phyloP scores from a whole-genome alignment of 2,888 invertebrate species.

The Lepetodrilus schrolli region DNA sequence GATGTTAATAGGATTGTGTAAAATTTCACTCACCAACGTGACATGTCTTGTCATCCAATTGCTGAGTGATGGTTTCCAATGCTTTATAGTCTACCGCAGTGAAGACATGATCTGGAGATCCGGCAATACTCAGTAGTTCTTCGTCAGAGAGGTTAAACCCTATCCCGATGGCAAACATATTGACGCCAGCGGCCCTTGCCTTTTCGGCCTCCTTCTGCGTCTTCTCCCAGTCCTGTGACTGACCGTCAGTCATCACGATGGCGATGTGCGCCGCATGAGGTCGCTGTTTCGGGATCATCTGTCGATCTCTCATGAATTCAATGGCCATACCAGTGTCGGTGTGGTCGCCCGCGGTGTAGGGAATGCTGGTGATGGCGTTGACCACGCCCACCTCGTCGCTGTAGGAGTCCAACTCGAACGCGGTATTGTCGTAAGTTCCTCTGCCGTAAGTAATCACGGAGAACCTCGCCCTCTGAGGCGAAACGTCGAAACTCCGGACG shows the following conservation, averaged over 20 bases:
- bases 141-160: constrained; percentile 14
- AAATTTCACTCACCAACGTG: constrained; percentile 39
- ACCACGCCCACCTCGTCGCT: background rate
- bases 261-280: constrained; percentile 37
- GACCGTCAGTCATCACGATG: constrained; percentile 45
- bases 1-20: no score
- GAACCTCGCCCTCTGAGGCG: background rate
- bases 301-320: constrained; percentile 36
- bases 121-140: constrained; percentile 42
- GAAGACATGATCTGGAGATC: constrained; percentile 32
- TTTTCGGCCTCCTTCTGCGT: constrained; percentile 22
- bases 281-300: constrained; percentile 33
- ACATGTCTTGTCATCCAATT: constrained; percentile 35
- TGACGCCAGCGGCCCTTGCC: constrained; percentile 32
- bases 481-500: background rate
- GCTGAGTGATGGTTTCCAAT: constrained; percentile 38
- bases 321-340: constrained; percentile 33
- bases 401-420: background rate
- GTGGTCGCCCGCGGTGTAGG: background rate
- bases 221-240: constrained; percentile 24
- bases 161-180: constrained; percentile 43
- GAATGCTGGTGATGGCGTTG: constrained; percentile 1
- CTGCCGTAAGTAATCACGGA: background rate
- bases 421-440: background rate
- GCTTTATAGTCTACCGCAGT: constrained; percentile 35